Evolutionary conservation across 1,140 invertebrate species (phyloP).

Genomic region (Oreohelix idahoensis): DNA sequence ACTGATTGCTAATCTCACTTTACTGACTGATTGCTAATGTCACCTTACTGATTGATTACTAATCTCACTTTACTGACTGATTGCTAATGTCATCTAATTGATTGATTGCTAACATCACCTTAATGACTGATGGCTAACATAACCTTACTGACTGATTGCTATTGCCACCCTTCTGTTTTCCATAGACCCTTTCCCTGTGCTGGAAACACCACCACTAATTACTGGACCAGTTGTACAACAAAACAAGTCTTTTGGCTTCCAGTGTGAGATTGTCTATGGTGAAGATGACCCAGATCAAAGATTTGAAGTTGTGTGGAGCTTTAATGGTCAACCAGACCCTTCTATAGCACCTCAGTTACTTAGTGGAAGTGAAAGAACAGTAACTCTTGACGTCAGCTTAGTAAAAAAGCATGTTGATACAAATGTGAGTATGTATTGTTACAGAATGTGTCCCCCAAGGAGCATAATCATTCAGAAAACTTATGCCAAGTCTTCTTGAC

Average conservation of each 20-base stretch:
- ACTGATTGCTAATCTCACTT: too few relatives aligned
- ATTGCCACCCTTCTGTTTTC: neutral
- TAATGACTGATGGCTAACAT: too few relatives aligned
- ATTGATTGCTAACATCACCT: too few relatives aligned
- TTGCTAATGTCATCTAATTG: too few relatives aligned
- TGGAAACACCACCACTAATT: neutral
- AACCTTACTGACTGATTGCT: neutral
- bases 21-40: too few relatives aligned
- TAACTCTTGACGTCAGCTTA: constrained; percentile 36
- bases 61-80: too few relatives aligned
- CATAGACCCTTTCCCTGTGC: constrained; percentile 2
- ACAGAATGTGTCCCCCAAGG: too few relatives aligned
- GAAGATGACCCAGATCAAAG: constrained; percentile 41
- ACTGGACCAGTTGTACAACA: neutral
- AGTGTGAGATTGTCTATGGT: constrained; percentile 43
- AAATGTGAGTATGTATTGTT: neutral
- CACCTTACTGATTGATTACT: too few relatives aligned
- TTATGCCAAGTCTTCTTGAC: too few relatives aligned
- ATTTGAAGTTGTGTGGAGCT: constrained; percentile 50
- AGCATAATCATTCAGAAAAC: too few relatives aligned
- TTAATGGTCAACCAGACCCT: constrained; percentile 39
- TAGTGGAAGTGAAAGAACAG: constrained; percentile 35
- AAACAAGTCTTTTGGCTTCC: constrained; percentile 40
- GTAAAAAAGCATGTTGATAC: constrained; percentile 38
- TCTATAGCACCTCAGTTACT: constrained; percentile 20